Base-by-base conservation (phyloP, 1,140 invertebrate genomes). In the Tenebrio molitor region DNA sequence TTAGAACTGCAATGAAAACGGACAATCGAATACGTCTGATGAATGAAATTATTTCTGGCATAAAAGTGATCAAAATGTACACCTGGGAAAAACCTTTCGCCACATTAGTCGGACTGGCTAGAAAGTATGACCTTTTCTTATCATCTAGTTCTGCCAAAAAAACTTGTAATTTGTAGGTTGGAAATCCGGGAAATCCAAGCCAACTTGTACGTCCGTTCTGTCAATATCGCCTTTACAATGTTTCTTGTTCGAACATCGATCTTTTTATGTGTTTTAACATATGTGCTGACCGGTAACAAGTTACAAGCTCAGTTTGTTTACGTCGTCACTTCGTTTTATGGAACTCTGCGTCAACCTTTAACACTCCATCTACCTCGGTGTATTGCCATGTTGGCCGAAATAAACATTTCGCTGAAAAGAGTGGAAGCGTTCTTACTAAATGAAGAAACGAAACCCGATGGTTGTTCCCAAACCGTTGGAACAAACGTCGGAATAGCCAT, bases 41-140 rank as follows among this genome's bases (percentile, higher is more conserved):
- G 92, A 95, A 93, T 79, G 95, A 97, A 84, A 93, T 97, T 12
- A 90, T 97, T 14, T 88, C 89, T 42, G 94, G 93, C 0, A 94
- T 97, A 77, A 90, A 95, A 81, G 91, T 95, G 1, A 95, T 97
- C 15, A 97, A 96, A 85, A 95, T 96, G 93, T 95, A 94, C 76
- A 90, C 91, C 1, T 95, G 93, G 93, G 93, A 95, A 80, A 88
- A 89, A 75, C 89, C 92, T 0, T 95, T 94, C 78, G 86, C 88
- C 33, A 86, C 86, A 64, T 85, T 93, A 50, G 85, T 92, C 1
- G 84, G 87, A 36, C 78, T 84, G 23, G 85, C 86, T n/a, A 83
- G 91, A 76, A 85, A 78, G 87, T 88, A 83, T 81, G 76, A 25
- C 23, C 14, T 21, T n/a, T n/a, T n/a, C n/a, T n/a, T n/a, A n/a